Evolutionary conservation across 2,888 invertebrate species (phyloP).

Genomic region (Xestia sexstrigata): DNA sequence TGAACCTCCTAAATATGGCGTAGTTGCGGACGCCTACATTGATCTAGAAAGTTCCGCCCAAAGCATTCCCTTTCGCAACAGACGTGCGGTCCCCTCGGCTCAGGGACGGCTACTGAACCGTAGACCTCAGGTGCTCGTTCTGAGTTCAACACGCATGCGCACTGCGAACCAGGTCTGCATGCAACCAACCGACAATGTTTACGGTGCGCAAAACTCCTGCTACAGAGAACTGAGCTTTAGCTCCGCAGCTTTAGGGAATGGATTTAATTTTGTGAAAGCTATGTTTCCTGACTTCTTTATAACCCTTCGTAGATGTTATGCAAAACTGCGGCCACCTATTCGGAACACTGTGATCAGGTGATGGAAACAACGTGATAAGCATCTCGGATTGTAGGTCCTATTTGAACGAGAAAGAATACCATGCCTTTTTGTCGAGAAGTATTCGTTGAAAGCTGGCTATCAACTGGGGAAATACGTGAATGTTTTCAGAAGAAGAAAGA

Average conservation of each 20-base stretch:
- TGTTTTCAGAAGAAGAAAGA: conserved; percentile 21
- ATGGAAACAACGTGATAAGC: conserved; percentile 67
- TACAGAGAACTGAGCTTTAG: conserved; percentile 64
- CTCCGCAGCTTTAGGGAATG: conserved; percentile 13
- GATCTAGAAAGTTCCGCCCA: conserved; percentile 63
- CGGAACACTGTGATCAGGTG: conserved; percentile 66
- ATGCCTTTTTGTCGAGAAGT: conserved; percentile 40
- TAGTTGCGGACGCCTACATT: conserved; percentile 38
- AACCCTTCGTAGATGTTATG: conserved; percentile 71
- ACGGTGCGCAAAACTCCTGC: conserved; percentile 49
- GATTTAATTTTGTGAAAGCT: conserved; percentile 10
- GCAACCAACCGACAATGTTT: conserved; percentile 61
- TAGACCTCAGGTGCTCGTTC: conserved; percentile 75
- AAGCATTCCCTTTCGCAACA: conserved; percentile 30
- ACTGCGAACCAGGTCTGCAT: conserved; percentile 63
- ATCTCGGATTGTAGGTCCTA: conserved; percentile 59
- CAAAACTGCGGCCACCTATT: conserved; percentile 69
- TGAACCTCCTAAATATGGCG: conserved; percentile 24
- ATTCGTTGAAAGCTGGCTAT: conserved; percentile 37
- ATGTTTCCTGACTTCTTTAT: conserved; percentile 60
- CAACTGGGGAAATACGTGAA: conserved; percentile 13
- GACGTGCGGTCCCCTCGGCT: conserved; percentile 58
- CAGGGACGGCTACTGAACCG: conserved; percentile 72
- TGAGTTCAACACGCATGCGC: conserved; percentile 82
- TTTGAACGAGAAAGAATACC: conserved; percentile 47